phyloP scores from a whole-genome alignment of 2,113 vertebrate genomes.

The Microtus montanus region DNA sequence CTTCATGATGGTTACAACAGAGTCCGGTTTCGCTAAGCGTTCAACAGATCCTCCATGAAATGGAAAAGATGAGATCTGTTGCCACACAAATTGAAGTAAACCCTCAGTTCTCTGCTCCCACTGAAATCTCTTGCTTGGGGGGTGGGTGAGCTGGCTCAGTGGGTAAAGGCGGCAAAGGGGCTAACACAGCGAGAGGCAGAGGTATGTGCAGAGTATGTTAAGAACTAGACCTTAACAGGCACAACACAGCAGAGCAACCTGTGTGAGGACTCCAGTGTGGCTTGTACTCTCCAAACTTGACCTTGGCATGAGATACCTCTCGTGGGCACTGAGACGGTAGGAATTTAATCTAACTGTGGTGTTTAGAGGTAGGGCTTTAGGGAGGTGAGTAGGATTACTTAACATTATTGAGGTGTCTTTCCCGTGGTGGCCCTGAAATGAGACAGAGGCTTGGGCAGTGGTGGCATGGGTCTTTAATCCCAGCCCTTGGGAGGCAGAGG shows the following conservation, averaged over 20 bases:
- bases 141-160: neutral
- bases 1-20: neutral
- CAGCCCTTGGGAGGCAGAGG: too few relatives aligned
- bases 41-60: rapidly evolving
- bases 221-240: neutral
- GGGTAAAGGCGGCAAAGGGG: neutral
- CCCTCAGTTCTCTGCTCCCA: neutral
- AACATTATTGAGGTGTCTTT: neutral
- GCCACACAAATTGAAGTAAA: neutral
- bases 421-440: neutral
- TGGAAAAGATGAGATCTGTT: neutral
- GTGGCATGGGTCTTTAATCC: too few relatives aligned
- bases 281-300: neutral
- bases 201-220: neutral
- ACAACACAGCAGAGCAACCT: neutral
- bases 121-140: neutral
- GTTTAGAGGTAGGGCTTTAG: neutral
- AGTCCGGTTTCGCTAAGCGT: neutral
- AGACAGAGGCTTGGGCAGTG: neutral
- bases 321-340: neutral
- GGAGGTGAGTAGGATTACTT: neutral
- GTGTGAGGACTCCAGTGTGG: too few relatives aligned
- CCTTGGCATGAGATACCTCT: neutral
- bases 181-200: neutral
- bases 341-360: neutral